Evolutionary conservation across 2,113 vertebrate species (phyloP), one percentile per base, ranked within the genome.

Genomic region (Datnioides undecimradiatus): DNA sequence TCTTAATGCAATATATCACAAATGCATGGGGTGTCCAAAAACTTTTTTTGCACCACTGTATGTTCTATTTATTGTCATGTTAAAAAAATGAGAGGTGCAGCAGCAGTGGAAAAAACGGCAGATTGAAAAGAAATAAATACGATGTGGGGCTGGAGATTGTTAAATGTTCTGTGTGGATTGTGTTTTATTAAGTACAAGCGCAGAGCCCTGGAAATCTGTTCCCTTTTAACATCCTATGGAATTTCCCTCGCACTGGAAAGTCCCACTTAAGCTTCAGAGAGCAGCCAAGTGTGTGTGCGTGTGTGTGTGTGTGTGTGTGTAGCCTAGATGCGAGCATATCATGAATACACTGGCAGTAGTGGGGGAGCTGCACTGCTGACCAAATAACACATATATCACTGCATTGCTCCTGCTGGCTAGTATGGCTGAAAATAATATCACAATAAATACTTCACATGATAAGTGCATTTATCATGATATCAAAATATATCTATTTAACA

Each of bases 361-460:
- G 54, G 12, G 45, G 74, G 84, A 82, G 81, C 79, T 45, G 60
- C 67, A 71, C 75, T 62, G 48, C 79, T 67, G 76, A 84, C 87
- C 83, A 92, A 90, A 80, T 80, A 89, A 87, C 79, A 88, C 78
- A 86, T 73, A 89, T 79, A 80, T 81, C 82, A 91, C 85, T 79
- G 75, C 59, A 65, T 89, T 85, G 89, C 73, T 71, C 63, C 33
- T 72, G 45, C 38, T 45, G 52, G 34, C 13, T 4, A 0, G n/a
- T 38, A 41, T 41, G 51, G 49, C 13, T 23, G 41, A 38, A 64
- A 0, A 25, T 1, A 2, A 1, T 38, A 67, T 70, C 34, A 49
- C 1, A 23, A 25, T 31, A 46, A 46, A 64, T 45, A 29, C 25
- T 6, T 8, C 12, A n/a, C n/a, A 40, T 49, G 31, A 25, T 21